phyloP scores from a whole-genome alignment of 2,113 vertebrate genomes.

The Bombycilla garrulus region DNA sequence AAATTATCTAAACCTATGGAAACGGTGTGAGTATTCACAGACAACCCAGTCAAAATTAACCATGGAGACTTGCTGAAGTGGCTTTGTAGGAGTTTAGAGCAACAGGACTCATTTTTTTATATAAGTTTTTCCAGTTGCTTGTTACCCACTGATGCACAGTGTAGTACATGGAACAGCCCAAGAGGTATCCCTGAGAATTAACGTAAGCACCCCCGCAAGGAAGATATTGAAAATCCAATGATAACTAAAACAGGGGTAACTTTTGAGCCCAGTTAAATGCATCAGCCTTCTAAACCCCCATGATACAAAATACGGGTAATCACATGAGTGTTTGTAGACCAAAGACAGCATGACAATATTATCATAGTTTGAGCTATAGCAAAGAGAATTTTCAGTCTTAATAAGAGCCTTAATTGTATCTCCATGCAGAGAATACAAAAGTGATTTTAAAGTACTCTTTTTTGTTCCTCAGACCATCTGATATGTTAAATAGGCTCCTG shows the following conservation, averaged over 20 bases:
- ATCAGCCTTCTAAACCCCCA: not conserved
- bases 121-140: not conserved
- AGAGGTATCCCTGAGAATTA: not conserved
- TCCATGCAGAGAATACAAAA: not conserved
- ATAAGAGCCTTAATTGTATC: not conserved
- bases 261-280: not conserved
- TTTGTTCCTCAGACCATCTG: slow-evolving; percentile 7
- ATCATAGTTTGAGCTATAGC: not conserved
- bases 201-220: not conserved
- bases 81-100: not conserved
- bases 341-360: not conserved
- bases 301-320: not conserved
- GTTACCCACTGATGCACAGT: no score
- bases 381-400: slow-evolving; percentile 9
- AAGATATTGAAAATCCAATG: not conserved
- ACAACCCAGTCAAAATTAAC: not conserved
- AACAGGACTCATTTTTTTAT: not conserved
- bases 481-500: not conserved
- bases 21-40: not conserved
- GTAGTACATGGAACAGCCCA: not conserved
- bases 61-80: not conserved
- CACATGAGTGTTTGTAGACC: not conserved
- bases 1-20: not conserved
- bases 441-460: not conserved
- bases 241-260: not conserved